phyloP scores from a whole-genome alignment of 2,113 vertebrate species.

The Lagopus muta region DNA sequence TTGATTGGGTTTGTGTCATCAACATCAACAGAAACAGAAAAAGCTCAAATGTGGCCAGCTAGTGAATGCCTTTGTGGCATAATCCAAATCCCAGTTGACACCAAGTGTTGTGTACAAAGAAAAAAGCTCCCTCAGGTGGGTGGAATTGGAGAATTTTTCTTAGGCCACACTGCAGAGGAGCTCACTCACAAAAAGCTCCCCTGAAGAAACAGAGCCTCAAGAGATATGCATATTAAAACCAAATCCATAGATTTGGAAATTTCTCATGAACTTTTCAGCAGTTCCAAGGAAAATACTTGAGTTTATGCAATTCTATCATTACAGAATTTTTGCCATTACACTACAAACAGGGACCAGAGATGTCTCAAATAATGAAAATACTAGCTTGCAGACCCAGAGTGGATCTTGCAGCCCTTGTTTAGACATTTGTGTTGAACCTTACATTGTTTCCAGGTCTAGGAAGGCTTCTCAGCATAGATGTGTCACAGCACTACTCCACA shows the following conservation, averaged over 20 bases:
- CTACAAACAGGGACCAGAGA: not conserved
- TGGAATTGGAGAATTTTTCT: not conserved
- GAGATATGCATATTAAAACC: not conserved
- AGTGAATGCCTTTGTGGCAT: not conserved
- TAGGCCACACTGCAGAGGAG: not conserved
- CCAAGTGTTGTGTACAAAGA: not conserved
- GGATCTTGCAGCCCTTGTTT: not conserved
- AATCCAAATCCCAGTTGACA: not conserved
- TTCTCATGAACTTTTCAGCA: not conserved
- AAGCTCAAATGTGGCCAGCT: not conserved
- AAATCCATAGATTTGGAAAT: not conserved
- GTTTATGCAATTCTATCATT: conserved; percentile 2
- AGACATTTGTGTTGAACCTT: not conserved
- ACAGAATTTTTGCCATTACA: not conserved
- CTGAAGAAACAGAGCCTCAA: not conserved
- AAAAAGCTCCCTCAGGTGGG: not conserved
- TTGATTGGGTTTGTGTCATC: not conserved
- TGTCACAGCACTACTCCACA: not conserved
- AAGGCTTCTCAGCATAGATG: not conserved
- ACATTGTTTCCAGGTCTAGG: not conserved
- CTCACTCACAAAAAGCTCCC: not conserved
- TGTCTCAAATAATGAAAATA: not conserved
- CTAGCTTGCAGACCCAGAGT: not conserved
- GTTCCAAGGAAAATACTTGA: conserved; percentile 14
- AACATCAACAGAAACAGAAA: not conserved